A percentile compares a stretch with the other conserved stretches of the same genome.
Conservation (phyloP, 2,797 vertebrate genomes). For the Sebastes wilsoni region DNA sequence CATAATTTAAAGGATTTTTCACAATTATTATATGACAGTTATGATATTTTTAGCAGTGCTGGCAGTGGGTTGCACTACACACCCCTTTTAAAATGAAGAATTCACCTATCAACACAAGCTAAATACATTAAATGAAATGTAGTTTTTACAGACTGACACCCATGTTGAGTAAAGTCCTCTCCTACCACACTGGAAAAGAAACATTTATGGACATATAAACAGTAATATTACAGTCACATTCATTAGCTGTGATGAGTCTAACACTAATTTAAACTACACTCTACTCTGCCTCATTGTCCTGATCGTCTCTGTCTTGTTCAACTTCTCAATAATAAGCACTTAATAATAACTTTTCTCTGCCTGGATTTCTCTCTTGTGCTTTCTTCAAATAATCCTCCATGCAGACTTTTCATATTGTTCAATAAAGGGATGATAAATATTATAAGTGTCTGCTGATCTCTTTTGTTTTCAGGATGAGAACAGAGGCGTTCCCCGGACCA, state of each 20-base stretch:
- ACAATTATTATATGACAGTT: neutral
- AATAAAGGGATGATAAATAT: neutral
- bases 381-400: neutral
- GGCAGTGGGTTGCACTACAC: neutral
- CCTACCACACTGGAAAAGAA: neutral
- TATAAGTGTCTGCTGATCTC: neutral
- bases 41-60: no score
- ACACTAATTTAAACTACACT: neutral
- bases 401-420: neutral
- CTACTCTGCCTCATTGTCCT: conserved; percentile 6
- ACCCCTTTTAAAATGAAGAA: neutral
- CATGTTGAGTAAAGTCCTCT: neutral
- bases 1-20: neutral
- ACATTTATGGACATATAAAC: neutral
- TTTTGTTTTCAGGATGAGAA: conserved; percentile 77
- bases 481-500: conserved; percentile 78
- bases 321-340: neutral
- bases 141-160: conserved; percentile 9
- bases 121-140: neutral
- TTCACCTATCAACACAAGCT: neutral
- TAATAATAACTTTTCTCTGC: neutral
- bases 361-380: neutral
- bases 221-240: neutral
- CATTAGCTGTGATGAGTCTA: neutral
- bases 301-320: conserved; percentile 8